Base-by-base conservation (phyloP, 2,113 vertebrate genomes). In the Perca flavescens region DNA sequence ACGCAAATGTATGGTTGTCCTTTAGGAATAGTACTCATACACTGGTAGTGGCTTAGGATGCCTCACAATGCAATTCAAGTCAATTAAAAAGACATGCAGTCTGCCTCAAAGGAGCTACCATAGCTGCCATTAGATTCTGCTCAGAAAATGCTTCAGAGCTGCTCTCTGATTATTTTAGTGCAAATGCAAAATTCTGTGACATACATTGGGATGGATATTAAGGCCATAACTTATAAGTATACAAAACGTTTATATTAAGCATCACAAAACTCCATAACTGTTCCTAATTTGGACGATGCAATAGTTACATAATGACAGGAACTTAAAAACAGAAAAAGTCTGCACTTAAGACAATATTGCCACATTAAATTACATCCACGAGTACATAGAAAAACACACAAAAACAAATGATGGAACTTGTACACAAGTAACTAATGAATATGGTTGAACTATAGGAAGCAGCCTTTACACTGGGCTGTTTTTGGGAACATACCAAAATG, bases 71-170 rank as follows among this genome's bases (percentile, higher is more conserved):
- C 50, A 82, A n/a, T 43, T 69, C 28, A 66, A 58, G 58, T 40
- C 46, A 52, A 34, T 40, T 60, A 67, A 11, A 10, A 65, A 49
- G 36, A 50, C 52, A 49, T 73, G 50, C 46, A 71, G 49, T 66
- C 9, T 12, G 11, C 31, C 54, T 79, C 12, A 61, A 36, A 72
- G 31, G 43, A 74, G 63, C 69, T 54, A n/a, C 57, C 36, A 61
- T 85, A 92, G 90, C 90, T 94, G 90, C 92, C 90, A 31, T 54
- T 21, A 57, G 36, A 63, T 60, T 70, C 50, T 53, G 54, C 58
- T 19, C 64, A 76, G 70, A 69, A 64, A 65, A 53, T 17, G 36
- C 28, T 74, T 76, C 53, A 78, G 80, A 86, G 74, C 68, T 74
- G 63, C 57, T 73, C 67, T 69, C 6, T 3, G 22, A 66, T 76